A percentile compares a stretch with the other conserved stretches of the same genome.
Evolutionary conservation across 1,140 invertebrate genomes (phyloP).

Genomic region (Triops longicaudatus): DNA sequence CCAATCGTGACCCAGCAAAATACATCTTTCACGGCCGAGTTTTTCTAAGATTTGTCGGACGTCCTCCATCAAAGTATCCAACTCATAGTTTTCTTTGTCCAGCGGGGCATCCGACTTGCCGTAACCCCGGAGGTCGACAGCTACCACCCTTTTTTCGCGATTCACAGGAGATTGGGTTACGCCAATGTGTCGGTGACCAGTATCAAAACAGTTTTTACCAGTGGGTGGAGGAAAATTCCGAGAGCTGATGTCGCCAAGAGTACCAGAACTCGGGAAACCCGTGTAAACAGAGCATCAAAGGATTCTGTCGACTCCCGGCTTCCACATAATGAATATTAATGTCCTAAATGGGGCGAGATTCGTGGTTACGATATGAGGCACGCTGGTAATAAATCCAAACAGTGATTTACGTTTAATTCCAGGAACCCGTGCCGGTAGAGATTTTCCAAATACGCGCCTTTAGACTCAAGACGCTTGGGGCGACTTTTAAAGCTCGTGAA

Average conservation of each 20-base stretch:
- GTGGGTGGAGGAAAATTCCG: constrained; percentile 51
- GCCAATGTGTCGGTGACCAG: no score
- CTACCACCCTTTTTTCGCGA: constrained; percentile 50
- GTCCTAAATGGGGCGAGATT: constrained; percentile 41
- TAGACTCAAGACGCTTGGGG: background rate
- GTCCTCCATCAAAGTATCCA: constrained; percentile 55
- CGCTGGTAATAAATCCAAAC: background rate
- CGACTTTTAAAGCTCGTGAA: background rate
- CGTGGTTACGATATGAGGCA: background rate
- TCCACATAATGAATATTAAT: constrained; percentile 69
- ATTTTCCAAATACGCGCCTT: constrained; percentile 13
- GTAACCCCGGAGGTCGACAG: constrained; percentile 71
- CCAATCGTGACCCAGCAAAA: constrained; percentile 69
- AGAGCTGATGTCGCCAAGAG: constrained; percentile 57
- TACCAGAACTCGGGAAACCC: constrained; percentile 74
- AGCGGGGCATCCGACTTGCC: constrained; percentile 71
- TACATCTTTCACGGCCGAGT: constrained; percentile 48
- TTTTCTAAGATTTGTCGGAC: constrained; percentile 56
- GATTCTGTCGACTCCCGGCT: constrained; percentile 48
- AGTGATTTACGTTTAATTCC: background rate
- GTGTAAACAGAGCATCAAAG: constrained; percentile 58
- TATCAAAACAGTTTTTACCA: constrained; percentile 40
- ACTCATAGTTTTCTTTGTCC: constrained; percentile 50
- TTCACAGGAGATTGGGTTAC: no score
- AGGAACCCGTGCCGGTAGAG: constrained; percentile 4